These are phyloP conservation scores for Tachysurus fulvidraco DNA, from an alignment of 2,113 vertebrate species.

Conservation along the genomic window DNA sequence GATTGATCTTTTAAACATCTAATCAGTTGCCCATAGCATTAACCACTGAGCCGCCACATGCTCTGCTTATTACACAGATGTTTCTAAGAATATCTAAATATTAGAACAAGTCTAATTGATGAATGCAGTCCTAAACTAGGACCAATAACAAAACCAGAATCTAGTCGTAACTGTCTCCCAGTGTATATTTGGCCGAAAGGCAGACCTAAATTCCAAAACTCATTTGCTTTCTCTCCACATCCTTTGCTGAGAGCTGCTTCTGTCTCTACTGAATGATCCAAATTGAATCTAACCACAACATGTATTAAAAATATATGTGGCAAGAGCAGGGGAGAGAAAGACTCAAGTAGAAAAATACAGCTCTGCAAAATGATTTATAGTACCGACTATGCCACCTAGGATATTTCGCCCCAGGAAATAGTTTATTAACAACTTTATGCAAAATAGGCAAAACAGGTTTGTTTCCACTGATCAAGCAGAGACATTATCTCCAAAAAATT, in stretches of 20 bases:
- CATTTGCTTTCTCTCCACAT: constrained; percentile 9
- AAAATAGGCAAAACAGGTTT: too few species aligned
- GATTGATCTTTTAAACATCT: neutral
- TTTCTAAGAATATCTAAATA: neutral
- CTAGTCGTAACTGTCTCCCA: neutral
- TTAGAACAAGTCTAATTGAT: neutral
- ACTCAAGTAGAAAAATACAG: too few species aligned
- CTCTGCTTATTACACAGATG: neutral
- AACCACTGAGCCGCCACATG: neutral
- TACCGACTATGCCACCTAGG: too few species aligned
- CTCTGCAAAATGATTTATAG: too few species aligned
- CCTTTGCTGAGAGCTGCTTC: neutral
- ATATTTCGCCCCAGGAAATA: too few species aligned
- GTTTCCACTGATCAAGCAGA: too few species aligned
- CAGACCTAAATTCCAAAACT: constrained; percentile 33
- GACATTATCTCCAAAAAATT: too few species aligned
- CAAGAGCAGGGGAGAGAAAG: neutral
- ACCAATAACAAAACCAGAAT: neutral
- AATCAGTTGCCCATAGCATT: neutral
- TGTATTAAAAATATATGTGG: neutral
- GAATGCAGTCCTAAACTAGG: neutral
- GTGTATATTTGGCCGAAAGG: constrained; percentile 18
- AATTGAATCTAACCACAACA: neutral
- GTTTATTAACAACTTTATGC: too few species aligned
- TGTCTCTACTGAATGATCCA: neutral